Conservation (phyloP, 2,797 vertebrate species). For the Dicrostonyx torquatus region DNA sequence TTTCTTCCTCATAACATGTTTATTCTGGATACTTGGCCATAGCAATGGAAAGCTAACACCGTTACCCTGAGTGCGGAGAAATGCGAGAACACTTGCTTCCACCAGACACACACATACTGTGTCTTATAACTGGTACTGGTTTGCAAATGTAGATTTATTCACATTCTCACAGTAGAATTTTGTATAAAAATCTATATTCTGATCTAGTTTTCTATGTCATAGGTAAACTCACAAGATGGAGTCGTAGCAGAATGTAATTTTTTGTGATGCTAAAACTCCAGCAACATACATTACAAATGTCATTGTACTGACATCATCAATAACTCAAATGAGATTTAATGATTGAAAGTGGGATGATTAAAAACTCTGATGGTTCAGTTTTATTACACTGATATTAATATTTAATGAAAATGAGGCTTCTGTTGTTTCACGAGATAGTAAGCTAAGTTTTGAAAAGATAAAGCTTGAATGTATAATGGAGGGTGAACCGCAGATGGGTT, state of each 20-base stretch:
- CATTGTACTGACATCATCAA: slow-evolving; percentile 52
- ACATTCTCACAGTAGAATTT: not conserved
- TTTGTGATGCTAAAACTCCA: not conserved
- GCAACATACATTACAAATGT: not conserved
- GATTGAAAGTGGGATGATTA: slow-evolving; percentile 63
- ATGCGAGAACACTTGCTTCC: not conserved
- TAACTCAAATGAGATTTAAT: slow-evolving; percentile 65
- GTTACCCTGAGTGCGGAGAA: not conserved
- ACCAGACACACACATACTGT: too few species aligned
- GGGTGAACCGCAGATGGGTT: not conserved
- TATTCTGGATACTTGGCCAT: not conserved
- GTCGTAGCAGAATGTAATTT: not conserved
- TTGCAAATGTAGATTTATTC: not conserved
- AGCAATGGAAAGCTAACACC: not conserved
- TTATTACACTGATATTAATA: slow-evolving; percentile 80
- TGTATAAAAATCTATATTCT: slow-evolving; percentile 1
- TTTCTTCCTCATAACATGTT: not conserved
- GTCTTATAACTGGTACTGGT: not conserved
- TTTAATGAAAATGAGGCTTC: slow-evolving; percentile 79
- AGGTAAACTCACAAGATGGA: not conserved
- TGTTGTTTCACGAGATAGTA: slow-evolving; percentile 77
- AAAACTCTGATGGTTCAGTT: slow-evolving; percentile 66
- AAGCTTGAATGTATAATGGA: slow-evolving; percentile 55
- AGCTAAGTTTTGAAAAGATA: slow-evolving; percentile 58
- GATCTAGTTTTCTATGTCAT: not conserved